phyloP scores from a whole-genome alignment of 1,140 invertebrate species.

The Apolygus lucorum region DNA sequence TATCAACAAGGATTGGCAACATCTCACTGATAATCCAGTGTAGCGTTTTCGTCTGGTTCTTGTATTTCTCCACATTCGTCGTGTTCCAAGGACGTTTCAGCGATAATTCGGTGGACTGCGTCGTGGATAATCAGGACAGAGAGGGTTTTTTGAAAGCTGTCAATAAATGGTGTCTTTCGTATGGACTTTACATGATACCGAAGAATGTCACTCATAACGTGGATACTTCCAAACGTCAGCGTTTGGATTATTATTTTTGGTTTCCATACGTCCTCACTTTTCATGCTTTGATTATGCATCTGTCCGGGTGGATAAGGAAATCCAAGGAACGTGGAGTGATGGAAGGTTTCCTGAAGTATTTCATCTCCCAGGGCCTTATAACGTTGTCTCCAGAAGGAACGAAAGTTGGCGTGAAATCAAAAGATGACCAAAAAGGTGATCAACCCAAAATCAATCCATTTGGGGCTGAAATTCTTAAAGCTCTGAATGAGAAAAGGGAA shows the following conservation, averaged over 20 bases:
- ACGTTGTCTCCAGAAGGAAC: not conserved
- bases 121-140: not conserved
- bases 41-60: not conserved
- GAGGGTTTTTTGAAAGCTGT: not conserved
- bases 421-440: not conserved
- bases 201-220: not conserved
- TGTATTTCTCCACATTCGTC: not conserved
- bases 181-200: not conserved
- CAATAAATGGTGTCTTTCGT: not conserved
- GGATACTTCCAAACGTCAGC: not conserved
- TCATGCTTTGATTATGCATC: not conserved
- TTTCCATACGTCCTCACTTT: not conserved
- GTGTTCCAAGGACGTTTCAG: not conserved
- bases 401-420: not conserved
- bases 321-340: not conserved
- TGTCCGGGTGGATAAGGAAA: not conserved
- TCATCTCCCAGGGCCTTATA: not conserved
- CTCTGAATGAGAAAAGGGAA: too few species aligned
- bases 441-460: not conserved
- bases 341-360: not conserved
- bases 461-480: too few species aligned
- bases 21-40: not conserved
- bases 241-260: not conserved
- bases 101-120: not conserved
- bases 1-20: not conserved